These are phyloP conservation scores for Aromia moschata DNA, from an alignment of 2,888 invertebrate species.

Conservation along the genomic window DNA sequence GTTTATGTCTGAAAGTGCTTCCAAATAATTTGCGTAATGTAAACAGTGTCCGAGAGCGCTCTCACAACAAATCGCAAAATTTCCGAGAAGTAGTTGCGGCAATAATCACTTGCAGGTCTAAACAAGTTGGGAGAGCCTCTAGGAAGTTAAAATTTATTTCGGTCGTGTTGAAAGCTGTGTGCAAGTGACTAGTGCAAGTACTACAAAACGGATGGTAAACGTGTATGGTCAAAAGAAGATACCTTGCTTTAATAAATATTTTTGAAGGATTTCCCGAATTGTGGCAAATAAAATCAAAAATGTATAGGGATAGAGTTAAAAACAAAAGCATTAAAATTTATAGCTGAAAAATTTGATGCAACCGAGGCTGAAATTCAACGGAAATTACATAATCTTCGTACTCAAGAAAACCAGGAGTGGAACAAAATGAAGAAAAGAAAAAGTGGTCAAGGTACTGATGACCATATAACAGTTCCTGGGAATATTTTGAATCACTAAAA, in stretches of 20 bases:
- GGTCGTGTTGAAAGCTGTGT: conserved; percentile 19
- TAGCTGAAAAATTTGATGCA: conserved; percentile 23
- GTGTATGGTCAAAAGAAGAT: conserved; percentile 23
- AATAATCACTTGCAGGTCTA: conserved; percentile 11
- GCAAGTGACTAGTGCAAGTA: conserved; percentile 3
- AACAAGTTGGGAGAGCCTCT: conserved; percentile 12
- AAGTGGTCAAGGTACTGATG: background rate
- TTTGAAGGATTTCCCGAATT: conserved; percentile 23
- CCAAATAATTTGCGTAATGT: conserved; percentile 17
- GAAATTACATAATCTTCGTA: conserved; percentile 23
- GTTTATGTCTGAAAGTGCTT: conserved; percentile 5
- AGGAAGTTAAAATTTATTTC: conserved; percentile 20
- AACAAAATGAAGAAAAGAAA: background rate
- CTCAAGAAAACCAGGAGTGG: conserved; percentile 17
- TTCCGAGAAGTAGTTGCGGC: conserved; percentile 15
- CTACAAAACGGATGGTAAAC: conserved; percentile 11
- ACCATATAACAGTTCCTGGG: background rate
- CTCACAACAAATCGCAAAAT: conserved; percentile 14
- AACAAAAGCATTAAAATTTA: conserved; percentile 23
- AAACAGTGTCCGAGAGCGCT: conserved; percentile 5
- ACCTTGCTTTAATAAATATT: conserved; percentile 21
- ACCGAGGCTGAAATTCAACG: conserved; percentile 16
- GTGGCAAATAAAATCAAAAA: conserved; percentile 26
- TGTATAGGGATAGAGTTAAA: conserved; percentile 19
- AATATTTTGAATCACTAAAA: background rate